Evolutionary conservation across 1,140 invertebrate genomes (phyloP).

Genomic region (Ruditapes philippinarum): DNA sequence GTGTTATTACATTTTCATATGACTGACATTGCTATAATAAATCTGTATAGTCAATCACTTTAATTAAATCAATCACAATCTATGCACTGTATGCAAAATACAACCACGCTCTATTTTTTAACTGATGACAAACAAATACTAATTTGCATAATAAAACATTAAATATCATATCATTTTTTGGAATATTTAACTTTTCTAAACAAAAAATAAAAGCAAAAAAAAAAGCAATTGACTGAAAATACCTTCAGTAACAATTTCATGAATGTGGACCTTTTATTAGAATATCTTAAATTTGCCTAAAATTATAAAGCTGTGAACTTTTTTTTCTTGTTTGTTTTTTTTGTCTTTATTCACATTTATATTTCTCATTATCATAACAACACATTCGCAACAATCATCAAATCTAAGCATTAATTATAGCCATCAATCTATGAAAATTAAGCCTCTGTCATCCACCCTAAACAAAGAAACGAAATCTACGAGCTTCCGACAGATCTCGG

Average conservation of each 20-base stretch:
- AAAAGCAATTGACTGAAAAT: too few species aligned
- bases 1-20: not conserved
- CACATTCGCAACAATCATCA: slow-evolving; percentile 35
- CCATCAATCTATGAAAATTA: slow-evolving; percentile 68
- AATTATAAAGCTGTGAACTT: not conserved
- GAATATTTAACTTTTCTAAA: too few species aligned
- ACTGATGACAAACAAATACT: too few species aligned
- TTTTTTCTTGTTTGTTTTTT: too few species aligned
- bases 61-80: not conserved
- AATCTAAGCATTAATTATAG: slow-evolving; percentile 61
- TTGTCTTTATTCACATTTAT: slow-evolving; percentile 45
- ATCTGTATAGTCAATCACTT: not conserved
- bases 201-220: too few species aligned
- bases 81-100: too few species aligned
- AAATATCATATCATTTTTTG: too few species aligned
- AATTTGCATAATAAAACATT: too few species aligned
- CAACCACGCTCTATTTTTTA: too few species aligned
- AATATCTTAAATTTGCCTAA: too few species aligned
- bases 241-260: too few species aligned
- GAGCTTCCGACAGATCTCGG: slow-evolving; percentile 52
- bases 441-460: slow-evolving; percentile 52
- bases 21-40: not conserved
- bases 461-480: slow-evolving; percentile 59
- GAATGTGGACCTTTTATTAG: too few species aligned
- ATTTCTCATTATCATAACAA: slow-evolving; percentile 57